Conservation (phyloP, 2,113 vertebrate genomes). For the Chloebia gouldiae region DNA sequence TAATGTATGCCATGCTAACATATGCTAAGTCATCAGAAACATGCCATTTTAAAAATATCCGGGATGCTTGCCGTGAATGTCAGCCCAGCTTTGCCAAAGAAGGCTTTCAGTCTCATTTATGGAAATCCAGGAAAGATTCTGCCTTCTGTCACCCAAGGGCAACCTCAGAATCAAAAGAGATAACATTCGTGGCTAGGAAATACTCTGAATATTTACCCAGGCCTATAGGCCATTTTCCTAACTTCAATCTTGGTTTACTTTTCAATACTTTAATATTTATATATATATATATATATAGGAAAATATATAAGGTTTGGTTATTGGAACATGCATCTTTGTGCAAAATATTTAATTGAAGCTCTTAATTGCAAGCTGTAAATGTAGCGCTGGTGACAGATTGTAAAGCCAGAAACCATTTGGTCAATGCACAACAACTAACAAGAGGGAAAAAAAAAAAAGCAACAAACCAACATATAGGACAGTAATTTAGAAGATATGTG, state of each 20-base stretch:
- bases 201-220: not conserved
- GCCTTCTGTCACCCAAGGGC: slow-evolving; percentile 46
- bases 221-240: not conserved
- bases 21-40: slow-evolving; percentile 43
- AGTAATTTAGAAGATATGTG: not conserved
- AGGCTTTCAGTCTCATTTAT: slow-evolving; percentile 26
- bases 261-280: not conserved
- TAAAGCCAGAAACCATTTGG: slow-evolving; percentile 55
- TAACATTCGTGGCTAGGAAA: not conserved
- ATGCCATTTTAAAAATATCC: slow-evolving; percentile 31
- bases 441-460: not conserved
- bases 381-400: slow-evolving; percentile 30
- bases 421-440: slow-evolving; percentile 16
- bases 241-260: slow-evolving; percentile 2
- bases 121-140: slow-evolving; percentile 26
- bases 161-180: slow-evolving; percentile 30
- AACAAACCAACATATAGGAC: not conserved
- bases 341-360: slow-evolving; percentile 55
- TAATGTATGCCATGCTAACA: slow-evolving; percentile 2
- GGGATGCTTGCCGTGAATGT: not conserved
- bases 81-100: not conserved
- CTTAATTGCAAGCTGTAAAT: slow-evolving; percentile 57
- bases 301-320: not conserved
- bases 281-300: not conserved
- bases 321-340: not conserved